phyloP scores from a whole-genome alignment of 2,113 vertebrate genomes.

The Oriolus oriolus region DNA sequence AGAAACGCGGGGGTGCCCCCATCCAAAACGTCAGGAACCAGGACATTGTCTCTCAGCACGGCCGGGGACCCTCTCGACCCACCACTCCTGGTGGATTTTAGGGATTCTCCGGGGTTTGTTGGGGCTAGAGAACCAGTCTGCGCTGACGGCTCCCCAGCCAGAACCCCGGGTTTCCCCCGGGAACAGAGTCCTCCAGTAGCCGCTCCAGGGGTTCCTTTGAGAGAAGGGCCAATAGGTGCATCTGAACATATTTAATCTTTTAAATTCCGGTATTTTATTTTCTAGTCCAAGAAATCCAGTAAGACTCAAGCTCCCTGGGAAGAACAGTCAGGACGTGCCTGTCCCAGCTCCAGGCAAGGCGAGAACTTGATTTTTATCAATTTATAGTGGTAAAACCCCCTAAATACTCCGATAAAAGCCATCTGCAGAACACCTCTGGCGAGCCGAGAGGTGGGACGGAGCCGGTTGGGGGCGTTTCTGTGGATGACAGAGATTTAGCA shows the following conservation, averaged over 20 bases:
- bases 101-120: rapidly evolving
- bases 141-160: neutral
- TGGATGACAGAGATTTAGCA: neutral
- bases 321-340: neutral
- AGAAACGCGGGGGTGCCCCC: rapidly evolving
- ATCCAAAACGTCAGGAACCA: neutral
- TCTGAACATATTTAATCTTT: neutral
- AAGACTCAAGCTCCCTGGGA: neutral
- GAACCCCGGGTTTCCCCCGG: rapidly evolving
- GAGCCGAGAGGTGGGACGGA: neutral
- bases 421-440: neutral
- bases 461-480: neutral
- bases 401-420: neutral
- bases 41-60: neutral
- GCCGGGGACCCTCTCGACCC: neutral
- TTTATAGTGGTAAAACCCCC: neutral
- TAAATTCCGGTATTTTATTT: neutral
- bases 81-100: neutral
- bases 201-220: neutral
- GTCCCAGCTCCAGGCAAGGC: neutral
- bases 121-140: neutral
- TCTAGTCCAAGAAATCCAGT: neutral
- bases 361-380: neutral
- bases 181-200: neutral
- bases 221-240: neutral